Percentiles rank a stretch among this genome's conserved stretches.
Evolutionary conservation across 1,140 invertebrate genomes (phyloP).

Genomic region (Monomorium pharaonis): DNA sequence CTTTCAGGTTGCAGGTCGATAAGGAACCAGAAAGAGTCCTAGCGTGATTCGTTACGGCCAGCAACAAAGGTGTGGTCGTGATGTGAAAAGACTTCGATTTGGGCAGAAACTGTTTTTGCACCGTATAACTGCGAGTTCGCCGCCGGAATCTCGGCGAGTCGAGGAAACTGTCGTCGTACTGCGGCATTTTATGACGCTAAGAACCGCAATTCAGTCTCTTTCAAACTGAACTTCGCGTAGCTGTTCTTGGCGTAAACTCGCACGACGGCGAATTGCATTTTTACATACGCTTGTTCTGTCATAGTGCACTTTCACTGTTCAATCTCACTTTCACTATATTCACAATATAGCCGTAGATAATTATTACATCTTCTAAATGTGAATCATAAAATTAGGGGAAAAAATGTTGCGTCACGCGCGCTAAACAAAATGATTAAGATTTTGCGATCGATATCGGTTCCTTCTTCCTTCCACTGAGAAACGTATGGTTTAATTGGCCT

Average conservation of each 20-base stretch:
- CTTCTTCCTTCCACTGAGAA: neutral
- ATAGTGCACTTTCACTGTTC: slow-evolving; percentile 24
- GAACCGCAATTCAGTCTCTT: neutral
- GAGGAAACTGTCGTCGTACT: slow-evolving; percentile 83
- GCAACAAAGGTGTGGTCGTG: slow-evolving; percentile 79
- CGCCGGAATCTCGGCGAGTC: slow-evolving; percentile 82
- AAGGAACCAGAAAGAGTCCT: slow-evolving; percentile 78
- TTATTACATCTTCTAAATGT: neutral
- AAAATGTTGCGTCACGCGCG: neutral
- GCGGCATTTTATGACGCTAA: slow-evolving; percentile 77
- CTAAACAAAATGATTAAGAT: neutral
- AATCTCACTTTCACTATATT: slow-evolving; percentile 37
- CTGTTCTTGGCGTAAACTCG: neutral
- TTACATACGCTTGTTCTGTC: neutral
- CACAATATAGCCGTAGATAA: neutral
- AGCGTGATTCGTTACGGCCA: slow-evolving; percentile 81
- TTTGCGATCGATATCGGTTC: neutral
- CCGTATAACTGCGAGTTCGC: slow-evolving; percentile 83
- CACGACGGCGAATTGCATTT: slow-evolving; percentile 19
- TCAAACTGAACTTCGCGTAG: neutral
- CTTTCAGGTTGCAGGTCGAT: slow-evolving; percentile 81
- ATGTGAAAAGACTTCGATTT: slow-evolving; percentile 82
- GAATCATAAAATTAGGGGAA: slow-evolving; percentile 3
- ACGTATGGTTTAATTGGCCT: neutral
- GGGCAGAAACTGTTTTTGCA: slow-evolving; percentile 80